Percentiles rank a stretch among this genome's conserved stretches.
phyloP scores from a whole-genome alignment of 2,797 vertebrate genomes.

The Rhabdomys pumilio region DNA sequence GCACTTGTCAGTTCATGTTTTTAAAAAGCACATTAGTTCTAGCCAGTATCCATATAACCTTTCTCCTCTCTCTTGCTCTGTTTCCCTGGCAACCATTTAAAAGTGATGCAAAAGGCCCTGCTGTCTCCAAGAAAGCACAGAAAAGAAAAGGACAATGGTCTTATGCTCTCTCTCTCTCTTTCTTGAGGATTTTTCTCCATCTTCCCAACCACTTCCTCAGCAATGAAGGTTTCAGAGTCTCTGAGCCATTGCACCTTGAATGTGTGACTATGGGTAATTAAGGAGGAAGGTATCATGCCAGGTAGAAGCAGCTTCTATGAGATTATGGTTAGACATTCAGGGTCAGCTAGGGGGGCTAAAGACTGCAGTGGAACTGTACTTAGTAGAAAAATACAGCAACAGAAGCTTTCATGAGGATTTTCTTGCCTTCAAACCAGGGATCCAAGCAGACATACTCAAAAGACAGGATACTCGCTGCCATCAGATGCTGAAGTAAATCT shows the following conservation, averaged over 20 bases:
- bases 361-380: neutral
- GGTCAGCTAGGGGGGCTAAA: neutral
- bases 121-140: conserved; percentile 86
- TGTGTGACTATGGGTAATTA: conserved; percentile 69
- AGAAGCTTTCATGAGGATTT: neutral
- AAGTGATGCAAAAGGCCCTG: conserved; percentile 89
- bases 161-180: conserved; percentile 77
- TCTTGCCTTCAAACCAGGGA: neutral
- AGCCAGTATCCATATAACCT: conserved; percentile 90
- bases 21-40: conserved; percentile 89
- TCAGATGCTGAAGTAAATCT: neutral
- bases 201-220: conserved; percentile 69
- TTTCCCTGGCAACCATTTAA: conserved; percentile 91
- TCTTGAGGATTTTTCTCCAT: conserved; percentile 10
- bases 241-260: conserved; percentile 39
- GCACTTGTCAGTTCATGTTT: conserved; percentile 88
- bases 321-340: neutral
- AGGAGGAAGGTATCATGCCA: conserved; percentile 70
- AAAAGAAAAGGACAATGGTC: conserved; percentile 82
- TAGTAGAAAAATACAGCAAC: neutral
- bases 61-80: conserved; percentile 89
- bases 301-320: neutral
- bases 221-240: conserved; percentile 15
- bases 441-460: neutral
- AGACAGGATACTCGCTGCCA: neutral